A percentile compares a stretch with the other conserved stretches of the same genome.
phyloP scores from a whole-genome alignment of 2,113 vertebrate genomes.

The Dipodomys spectabilis region DNA sequence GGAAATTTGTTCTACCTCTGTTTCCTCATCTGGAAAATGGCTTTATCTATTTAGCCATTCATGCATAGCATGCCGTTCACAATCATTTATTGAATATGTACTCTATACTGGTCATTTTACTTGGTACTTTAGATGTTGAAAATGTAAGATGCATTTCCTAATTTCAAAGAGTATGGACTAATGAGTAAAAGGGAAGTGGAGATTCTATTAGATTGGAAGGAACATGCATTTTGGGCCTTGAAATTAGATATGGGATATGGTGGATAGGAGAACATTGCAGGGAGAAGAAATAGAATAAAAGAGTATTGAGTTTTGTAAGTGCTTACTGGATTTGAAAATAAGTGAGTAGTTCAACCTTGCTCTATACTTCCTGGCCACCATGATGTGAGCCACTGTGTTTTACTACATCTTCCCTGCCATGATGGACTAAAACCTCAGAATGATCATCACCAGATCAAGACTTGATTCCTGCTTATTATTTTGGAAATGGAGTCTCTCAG shows the following conservation, averaged over 20 bases:
- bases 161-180: constrained; percentile 27
- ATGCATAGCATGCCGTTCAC: background rate
- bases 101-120: background rate
- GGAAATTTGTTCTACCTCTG: background rate
- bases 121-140: constrained; percentile 32
- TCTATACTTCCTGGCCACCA: no score
- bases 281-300: background rate
- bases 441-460: no score
- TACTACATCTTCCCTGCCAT: no score
- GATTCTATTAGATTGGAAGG: background rate
- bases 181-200: background rate
- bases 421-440: no score
- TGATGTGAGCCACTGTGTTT: no score
- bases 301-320: background rate
- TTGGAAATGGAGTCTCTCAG: no score
- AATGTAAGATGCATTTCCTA: background rate
- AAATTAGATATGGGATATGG: background rate
- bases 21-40: constrained; percentile 41
- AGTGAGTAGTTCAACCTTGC: background rate
- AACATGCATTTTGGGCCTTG: background rate
- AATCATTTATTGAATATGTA: constrained; percentile 17
- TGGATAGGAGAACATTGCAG: background rate
- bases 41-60: background rate
- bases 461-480: no score
- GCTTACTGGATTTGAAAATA: background rate